Conservation (phyloP, 2,888 invertebrate species). For the Catocala sponsa region DNA sequence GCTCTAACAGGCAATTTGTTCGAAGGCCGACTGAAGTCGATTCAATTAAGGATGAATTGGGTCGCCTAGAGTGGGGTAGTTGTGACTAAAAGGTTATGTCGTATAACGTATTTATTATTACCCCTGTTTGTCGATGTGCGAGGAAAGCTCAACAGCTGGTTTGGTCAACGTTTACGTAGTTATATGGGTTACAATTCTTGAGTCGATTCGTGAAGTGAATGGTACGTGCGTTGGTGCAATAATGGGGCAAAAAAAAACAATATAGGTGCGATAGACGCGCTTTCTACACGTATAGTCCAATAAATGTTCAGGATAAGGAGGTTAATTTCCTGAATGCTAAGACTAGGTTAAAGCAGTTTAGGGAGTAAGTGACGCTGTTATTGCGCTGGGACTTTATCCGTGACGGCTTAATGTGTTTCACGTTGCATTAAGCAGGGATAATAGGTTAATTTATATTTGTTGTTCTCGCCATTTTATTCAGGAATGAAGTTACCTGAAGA, state of each 20-base stretch:
- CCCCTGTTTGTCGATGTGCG: constrained; percentile 24
- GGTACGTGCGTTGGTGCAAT: background rate
- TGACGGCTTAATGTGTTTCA: constrained; percentile 31
- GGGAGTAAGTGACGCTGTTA: constrained; percentile 1
- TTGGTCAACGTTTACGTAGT: constrained; percentile 1
- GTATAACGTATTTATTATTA: constrained; percentile 30
- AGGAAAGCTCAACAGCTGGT: constrained; percentile 18
- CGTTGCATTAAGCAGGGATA: constrained; percentile 39
- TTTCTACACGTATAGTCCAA: background rate
- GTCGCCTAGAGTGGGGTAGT: constrained; percentile 51
- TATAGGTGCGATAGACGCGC: too few species aligned
- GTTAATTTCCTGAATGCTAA: constrained; percentile 1
- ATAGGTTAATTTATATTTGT: constrained; percentile 21
- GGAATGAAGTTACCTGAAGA: background rate
- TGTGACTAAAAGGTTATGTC: constrained; percentile 34
- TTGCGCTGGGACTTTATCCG: constrained; percentile 18
- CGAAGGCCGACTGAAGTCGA: constrained; percentile 48
- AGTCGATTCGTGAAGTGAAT: background rate
- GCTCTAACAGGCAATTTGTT: constrained; percentile 48
- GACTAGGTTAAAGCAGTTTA: constrained; percentile 1
- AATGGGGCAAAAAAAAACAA: background rate
- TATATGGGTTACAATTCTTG: constrained; percentile 15
- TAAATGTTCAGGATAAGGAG: background rate
- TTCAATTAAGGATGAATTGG: constrained; percentile 58
- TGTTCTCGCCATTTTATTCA: constrained; percentile 14